Evolutionary conservation across 23 tunicate species (phyloP), one percentile per base, ranked within the genome.

Genomic region (Styela plicata): DNA sequence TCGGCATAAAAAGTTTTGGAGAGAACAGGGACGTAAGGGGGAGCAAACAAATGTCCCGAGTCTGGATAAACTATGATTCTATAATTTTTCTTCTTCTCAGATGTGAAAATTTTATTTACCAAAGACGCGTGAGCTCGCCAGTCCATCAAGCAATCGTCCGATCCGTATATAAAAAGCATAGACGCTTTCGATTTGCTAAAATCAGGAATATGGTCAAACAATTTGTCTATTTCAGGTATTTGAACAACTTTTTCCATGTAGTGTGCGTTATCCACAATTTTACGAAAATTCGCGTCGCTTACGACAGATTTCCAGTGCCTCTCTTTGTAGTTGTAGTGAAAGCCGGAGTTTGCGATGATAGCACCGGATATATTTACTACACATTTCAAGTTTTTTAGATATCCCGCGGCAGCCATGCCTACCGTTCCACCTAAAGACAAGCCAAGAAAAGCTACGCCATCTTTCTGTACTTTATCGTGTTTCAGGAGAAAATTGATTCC

Each of bases 171-270:
- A 29, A 76, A 37, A 36, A 76, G 32, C 36, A 76, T 33, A 17
- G 81, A 44, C 53, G 52, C 37, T 1, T 52, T 34, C 5, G 77
- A 71, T 71, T 71, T 71, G 24, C 24, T 22, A 32, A 71, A 71
- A 21, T 71, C 36, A 27, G 57, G 57, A 44, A 44, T 44, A 13
- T 44, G 57, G 13, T 44, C 13, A 44, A 44, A 44, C 13, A 44
- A 44, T 5, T 44, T 13, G 7, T 44, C 13, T 13, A 44, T 5
- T 44, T 44, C 13, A 5, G 57, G 57, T 7, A 44, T 44, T 44
- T 44, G 57, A 44, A 44, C 57, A 7, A 44, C 57, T 44, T 44
- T 44, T 13, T 44, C 57, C 57, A 44, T 5, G 13, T 5, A 5
- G 13, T 44, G 57, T 13, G 57, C 57, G 13, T 13, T 13, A 44